Base-by-base conservation (phyloP, 1,140 invertebrate genomes). In the Drosophila trapezifrons region DNA sequence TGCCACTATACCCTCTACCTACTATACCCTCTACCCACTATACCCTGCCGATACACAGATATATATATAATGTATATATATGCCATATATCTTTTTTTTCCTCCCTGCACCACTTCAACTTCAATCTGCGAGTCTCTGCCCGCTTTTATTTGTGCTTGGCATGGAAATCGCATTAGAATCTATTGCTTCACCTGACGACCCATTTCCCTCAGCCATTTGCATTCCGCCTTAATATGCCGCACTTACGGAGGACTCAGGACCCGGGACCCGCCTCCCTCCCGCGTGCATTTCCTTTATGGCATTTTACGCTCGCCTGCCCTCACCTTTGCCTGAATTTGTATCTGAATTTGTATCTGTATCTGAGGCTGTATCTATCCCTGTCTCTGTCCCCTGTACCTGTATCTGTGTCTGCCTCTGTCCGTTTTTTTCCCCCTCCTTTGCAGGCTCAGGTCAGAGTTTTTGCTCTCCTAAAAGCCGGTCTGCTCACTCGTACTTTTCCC, bases 241-340 rank as follows among this genome's bases (percentile, higher is more conserved):
- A 78, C 64, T 67, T 70, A 22, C 22, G 22, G 22, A 22, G 22
- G 22, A 22, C 22, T 22, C 22, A 22, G 22, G 22, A 22, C 2
- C 22, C 22, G 4, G 22, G 22, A 22, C 22, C 22, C 22, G 4
- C 22, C 4, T 2, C 6, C 1, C 8, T 15, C 47, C 43, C 58
- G 40, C 56, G 43, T 85, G 69, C 82, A 78, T 86, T 78, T 86
- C 82, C 75, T 86, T 85, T 78, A 76, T 75, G 75, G 58, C 75
- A 75, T 75, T 85, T 85, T 59, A 72, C 76, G 67, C 67, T 73
- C 54, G 63, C 59, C 57, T 60, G 20, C 40, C 40, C 20, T 32
- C 63, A 37, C 58, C 42, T 42, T 29, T 37, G 40, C 75, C 15
- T 35, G 15, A n/a, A 27, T n/a, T 32, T 54, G 57, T 71, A 60